Evolutionary conservation across 2,797 vertebrate species (phyloP), one percentile per base, ranked within the genome.

Genomic region (Falco peregrinus): DNA sequence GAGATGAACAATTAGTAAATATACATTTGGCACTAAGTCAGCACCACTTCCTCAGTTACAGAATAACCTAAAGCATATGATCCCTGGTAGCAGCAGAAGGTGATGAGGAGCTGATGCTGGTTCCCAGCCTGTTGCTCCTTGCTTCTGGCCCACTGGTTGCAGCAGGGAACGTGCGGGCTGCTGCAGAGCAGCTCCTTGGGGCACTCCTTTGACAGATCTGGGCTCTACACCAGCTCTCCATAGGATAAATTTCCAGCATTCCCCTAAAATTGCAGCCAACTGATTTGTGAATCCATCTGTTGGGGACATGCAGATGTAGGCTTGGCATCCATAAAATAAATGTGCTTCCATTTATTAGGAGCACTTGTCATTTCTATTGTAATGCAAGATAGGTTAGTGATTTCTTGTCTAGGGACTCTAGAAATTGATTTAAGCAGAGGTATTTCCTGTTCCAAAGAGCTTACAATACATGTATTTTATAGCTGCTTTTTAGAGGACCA

Each of bases 221-320:
- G 88, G 71, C 82, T 94, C 43, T 21, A 13, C 41, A 88, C 61
- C 76, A 95, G 78, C 60, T 73, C 69, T 91, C 87, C 56, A 53
- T 16, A 26, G 29, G 74, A 83, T 75, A 71, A 69, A 73, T 47
- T 84, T 96, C 63, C 76, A 93, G 18, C 1, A 0, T 63, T 82
- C 61, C 33, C 65, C 61, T 37, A 50, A 69, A 96, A 86, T 5
- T 37, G 43, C 39, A 92, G 81, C 73, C 65, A 91, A 81, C 16
- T 88, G 94, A 89, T 93, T 95, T 90, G 80, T 91, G 79, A 96
- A 63, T 28, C 76, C 93, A 94, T 95, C 90, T 88, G 79, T 77
- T 39, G 89, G 71, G 29, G 80, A 74, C 80, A 51, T 16, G 64
- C 18, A 75, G 61, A 85, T 63, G 60, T 24, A 83, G 37, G 60